Conservation (phyloP, 2,888 invertebrate species). For the Drosophila limbata region DNA sequence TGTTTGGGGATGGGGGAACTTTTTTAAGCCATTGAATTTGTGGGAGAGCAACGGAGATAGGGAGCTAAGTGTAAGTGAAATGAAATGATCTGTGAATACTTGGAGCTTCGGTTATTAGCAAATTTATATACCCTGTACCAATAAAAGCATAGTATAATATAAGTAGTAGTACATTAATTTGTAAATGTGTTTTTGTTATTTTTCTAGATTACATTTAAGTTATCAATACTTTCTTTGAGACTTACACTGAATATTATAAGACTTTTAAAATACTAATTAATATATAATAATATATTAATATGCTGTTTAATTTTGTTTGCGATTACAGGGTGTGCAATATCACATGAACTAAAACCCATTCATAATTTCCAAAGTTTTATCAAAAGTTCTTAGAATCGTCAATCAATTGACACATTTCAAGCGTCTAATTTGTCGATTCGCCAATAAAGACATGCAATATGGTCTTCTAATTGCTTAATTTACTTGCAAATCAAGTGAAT, state of each 20-base stretch:
- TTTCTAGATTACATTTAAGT: too few species aligned
- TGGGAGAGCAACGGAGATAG: not conserved
- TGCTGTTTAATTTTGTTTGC: not conserved
- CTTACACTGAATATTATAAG: too few species aligned
- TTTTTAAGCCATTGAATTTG: conserved; percentile 36
- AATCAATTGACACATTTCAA: conserved; percentile 16
- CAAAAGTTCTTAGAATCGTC: not conserved
- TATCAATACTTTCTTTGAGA: too few species aligned
- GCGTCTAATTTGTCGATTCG: not conserved
- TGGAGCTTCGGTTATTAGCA: conserved; percentile 1
- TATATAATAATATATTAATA: too few species aligned
- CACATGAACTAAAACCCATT: too few species aligned
- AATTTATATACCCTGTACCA: not conserved
- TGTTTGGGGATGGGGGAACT: conserved; percentile 24
- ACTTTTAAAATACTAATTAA: too few species aligned
- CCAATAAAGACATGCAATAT: conserved; percentile 12
- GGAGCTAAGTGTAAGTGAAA: conserved; percentile 25
- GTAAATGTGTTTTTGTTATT: too few species aligned
- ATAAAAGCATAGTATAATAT: not conserved
- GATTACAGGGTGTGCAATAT: not conserved
- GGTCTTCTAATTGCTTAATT: conserved; percentile 36
- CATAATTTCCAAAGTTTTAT: conserved; percentile 2
- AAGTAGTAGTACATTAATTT: not conserved
- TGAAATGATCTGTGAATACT: conserved; percentile 15
- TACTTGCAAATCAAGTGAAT: conserved; percentile 36